Conservation (phyloP, 2,797 vertebrate species). For the Dicrostonyx torquatus region DNA sequence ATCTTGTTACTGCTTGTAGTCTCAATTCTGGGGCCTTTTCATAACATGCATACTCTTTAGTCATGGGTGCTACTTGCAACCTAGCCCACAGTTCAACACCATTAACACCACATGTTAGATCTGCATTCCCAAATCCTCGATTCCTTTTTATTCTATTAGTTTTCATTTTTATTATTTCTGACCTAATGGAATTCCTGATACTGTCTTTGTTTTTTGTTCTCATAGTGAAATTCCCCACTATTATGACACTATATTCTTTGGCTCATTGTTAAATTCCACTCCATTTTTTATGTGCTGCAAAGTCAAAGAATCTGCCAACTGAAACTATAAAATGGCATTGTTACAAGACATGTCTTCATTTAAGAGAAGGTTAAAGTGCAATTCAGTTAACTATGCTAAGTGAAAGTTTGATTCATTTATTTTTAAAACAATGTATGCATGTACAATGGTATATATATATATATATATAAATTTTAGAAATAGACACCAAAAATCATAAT, state of each 20-base stretch:
- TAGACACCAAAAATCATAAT: not conserved
- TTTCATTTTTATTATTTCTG: not conserved
- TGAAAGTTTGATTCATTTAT: not conserved
- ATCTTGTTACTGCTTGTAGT: not conserved
- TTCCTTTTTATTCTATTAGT: not conserved
- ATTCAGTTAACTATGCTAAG: not conserved
- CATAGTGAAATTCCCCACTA: not conserved
- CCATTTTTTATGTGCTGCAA: not conserved
- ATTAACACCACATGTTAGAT: not conserved
- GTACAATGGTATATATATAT: not conserved
- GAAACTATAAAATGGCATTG: not conserved
- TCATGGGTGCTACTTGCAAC: not conserved
- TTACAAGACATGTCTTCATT: not conserved
- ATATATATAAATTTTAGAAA: not conserved
- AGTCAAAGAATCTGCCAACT: not conserved
- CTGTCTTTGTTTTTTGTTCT: not conserved
- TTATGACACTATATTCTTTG: not conserved
- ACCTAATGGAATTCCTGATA: not conserved
- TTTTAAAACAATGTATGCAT: not conserved
- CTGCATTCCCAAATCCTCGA: not conserved
- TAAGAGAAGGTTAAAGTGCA: not conserved
- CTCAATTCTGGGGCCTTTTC: not conserved
- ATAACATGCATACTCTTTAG: not conserved
- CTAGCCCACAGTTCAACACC: not conserved
- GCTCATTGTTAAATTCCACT: not conserved